Conservation (phyloP, 2,113 vertebrate species). For the Herpetotheres cachinnans region DNA sequence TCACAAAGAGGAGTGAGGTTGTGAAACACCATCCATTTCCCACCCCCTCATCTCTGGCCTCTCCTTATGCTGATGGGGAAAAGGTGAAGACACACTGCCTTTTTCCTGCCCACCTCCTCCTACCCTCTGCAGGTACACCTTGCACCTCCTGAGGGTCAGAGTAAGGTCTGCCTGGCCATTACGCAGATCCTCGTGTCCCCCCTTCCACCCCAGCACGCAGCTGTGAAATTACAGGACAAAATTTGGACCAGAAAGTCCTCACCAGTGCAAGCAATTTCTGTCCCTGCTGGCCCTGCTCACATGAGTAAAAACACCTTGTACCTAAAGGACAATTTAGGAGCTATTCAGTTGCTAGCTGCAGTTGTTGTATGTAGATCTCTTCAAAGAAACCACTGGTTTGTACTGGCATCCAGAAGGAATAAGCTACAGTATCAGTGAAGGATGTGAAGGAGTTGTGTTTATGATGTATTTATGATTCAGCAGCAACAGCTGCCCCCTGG, state of each 20-base stretch:
- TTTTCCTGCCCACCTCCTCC: not conserved
- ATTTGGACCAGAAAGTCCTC: not conserved
- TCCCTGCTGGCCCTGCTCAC: not conserved
- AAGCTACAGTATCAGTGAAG: not conserved
- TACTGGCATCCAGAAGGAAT: not conserved
- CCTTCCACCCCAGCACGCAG: fast-evolving
- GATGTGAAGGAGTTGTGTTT: not conserved
- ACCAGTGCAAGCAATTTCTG: not conserved
- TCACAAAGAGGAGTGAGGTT: not conserved
- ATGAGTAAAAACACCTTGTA: not conserved
- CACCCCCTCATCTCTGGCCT: not conserved
- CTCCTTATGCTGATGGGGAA: not conserved
- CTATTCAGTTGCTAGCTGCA: not conserved
- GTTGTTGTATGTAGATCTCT: not conserved
- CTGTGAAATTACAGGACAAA: not conserved
- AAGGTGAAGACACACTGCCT: not conserved
- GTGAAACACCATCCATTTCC: not conserved
- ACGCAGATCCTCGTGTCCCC: fast-evolving
- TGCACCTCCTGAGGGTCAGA: not conserved
- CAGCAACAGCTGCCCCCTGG: not conserved
- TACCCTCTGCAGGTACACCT: not conserved
- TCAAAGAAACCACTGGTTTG: not conserved
- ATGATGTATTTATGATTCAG: not conserved
- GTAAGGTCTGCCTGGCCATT: not conserved
- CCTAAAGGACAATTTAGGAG: not conserved